Conservation (phyloP, 2,888 invertebrate genomes). For the Aphrophora alni region DNA sequence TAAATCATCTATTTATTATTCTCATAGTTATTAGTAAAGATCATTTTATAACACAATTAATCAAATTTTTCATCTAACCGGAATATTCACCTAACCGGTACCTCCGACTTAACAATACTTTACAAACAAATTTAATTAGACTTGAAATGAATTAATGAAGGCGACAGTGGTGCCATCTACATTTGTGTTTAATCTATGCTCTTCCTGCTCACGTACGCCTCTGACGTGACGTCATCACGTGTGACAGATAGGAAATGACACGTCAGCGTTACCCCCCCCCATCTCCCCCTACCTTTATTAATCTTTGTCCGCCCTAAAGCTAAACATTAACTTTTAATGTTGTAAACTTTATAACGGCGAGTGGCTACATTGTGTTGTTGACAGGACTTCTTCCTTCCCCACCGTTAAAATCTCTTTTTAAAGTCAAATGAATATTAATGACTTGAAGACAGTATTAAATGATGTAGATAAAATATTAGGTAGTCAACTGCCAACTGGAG, state of each 20-base stretch:
- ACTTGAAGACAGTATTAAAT: background rate
- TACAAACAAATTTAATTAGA: background rate
- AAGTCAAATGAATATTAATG: conserved; percentile 5
- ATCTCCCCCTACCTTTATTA: background rate
- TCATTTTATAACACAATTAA: too few relatives aligned
- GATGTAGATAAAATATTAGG: too few relatives aligned
- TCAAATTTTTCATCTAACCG: too few relatives aligned
- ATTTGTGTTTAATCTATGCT: background rate
- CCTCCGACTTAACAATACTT: background rate
- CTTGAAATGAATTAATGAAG: background rate
- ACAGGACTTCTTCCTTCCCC: background rate
- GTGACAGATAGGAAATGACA: conserved; percentile 6
- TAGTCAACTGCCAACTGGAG: too few relatives aligned
- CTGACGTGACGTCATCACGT: conserved; percentile 5
- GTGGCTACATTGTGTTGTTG: background rate
- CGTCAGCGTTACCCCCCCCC: background rate
- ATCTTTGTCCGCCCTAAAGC: background rate
- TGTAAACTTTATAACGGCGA: conserved; percentile 1
- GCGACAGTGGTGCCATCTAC: background rate
- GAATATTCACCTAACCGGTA: too few relatives aligned
- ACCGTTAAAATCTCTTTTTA: background rate
- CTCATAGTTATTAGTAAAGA: too few relatives aligned
- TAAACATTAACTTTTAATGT: conserved; percentile 2
- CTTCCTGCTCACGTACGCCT: background rate
- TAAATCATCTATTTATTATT: too few relatives aligned